phyloP scores from a whole-genome alignment of 2,797 vertebrate species.

The Semaprochilodus insignis region DNA sequence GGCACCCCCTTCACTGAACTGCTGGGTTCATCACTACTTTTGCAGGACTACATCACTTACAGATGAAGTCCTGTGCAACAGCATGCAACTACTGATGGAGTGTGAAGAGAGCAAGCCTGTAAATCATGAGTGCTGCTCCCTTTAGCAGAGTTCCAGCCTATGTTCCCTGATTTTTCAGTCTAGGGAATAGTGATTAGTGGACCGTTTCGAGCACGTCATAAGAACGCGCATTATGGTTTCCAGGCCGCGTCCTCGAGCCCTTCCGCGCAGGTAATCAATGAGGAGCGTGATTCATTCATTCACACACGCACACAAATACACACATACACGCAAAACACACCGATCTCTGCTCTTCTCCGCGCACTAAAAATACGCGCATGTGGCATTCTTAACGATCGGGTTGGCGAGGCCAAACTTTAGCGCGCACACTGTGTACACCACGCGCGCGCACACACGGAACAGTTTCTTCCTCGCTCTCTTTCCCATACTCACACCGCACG shows the following conservation, averaged over 20 bases:
- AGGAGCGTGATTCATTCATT: constrained; percentile 37
- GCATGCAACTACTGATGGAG: no score
- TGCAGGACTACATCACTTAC: no score
- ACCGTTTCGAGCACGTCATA: no score
- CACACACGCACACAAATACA: not conserved
- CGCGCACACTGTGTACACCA: constrained; percentile 42
- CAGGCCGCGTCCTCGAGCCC: not conserved
- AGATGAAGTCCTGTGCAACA: no score
- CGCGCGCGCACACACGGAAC: constrained; percentile 32
- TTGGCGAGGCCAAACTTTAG: constrained; percentile 66
- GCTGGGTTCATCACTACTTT: no score
- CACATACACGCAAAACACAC: constrained; percentile 59
- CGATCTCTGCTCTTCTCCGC: constrained; percentile 57
- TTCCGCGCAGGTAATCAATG: constrained; percentile 39
- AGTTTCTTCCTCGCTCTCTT: constrained; percentile 47
- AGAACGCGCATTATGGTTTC: no score
- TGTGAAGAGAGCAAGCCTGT: no score
- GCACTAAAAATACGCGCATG: constrained; percentile 69
- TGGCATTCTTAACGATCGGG: constrained; percentile 73
- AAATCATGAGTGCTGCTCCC: no score
- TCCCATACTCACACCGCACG: constrained; percentile 52
- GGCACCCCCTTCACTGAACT: no score
- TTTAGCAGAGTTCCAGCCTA: no score
- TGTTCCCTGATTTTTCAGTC: no score
- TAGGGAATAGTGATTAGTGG: no score